Evolutionary conservation across 2,888 invertebrate species (phyloP), one percentile per base, ranked within the genome.

Genomic region (Blastobasis adustella): DNA sequence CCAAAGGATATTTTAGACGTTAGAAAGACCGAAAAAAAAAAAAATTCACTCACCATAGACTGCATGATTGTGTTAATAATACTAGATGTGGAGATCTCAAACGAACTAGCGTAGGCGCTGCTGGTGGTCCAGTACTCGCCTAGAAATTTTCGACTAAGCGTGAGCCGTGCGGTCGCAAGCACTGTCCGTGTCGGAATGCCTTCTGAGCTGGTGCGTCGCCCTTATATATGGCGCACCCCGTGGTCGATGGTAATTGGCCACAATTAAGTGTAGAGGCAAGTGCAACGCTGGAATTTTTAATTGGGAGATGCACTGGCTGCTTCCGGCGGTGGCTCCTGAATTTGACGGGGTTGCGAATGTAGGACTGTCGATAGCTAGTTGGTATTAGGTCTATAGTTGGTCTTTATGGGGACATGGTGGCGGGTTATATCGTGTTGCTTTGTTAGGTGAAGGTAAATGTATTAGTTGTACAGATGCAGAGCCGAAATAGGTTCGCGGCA

Each of bases 101-200:
- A 88, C 87, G 86, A 88, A 88, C 88, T 88, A 79, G 73, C 82
- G 60, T 75, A 78, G 78, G 82, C 88, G 88, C 88, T 88, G 82
- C 88, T 87, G 86, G 65, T 45, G 56, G 56, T 58, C 69, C 87
- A 87, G 87, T 79, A 88, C 85, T 88, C 88, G 88, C 86, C 76
- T 79, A 79, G 85, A 78, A 80, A 88, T 69, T 88, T 87, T 82
- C 88, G 87, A 76, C 88, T 88, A 88, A 87, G 87, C 66, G 62
- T 54, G 44, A 55, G 52, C 74, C 77, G 84, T 79, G 81, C 73
- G 73, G 67, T 69, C 72, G 65, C 78, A 75, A 82, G 78, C 66
- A 83, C 78, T 71, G 73, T 75, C 73, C 71, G 65, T 76, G 73
- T 79, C 72, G 78, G 85, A 86, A 85, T 87, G 85, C 42, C 10